Percentiles rank a stretch among this genome's conserved stretches.
Conservation (phyloP, 2,797 vertebrate species). For the Glyptemys insculpta region DNA sequence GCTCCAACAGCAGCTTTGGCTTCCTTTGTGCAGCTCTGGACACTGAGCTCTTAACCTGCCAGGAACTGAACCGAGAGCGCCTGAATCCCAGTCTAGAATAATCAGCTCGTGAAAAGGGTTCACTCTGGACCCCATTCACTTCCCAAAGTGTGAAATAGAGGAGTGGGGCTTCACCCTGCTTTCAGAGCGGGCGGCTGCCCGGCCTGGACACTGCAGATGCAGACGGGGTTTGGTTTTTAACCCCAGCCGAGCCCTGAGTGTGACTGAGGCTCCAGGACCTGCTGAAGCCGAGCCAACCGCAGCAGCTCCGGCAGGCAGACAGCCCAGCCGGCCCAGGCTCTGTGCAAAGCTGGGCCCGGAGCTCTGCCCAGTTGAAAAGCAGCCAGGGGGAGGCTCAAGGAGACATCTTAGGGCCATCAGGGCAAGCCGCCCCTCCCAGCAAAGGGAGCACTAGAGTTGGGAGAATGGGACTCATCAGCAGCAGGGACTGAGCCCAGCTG, state of each 20-base stretch:
- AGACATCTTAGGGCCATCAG: background rate
- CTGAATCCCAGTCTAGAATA: background rate
- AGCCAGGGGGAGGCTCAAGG: background rate
- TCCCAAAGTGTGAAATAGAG: background rate
- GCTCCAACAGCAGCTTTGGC: background rate
- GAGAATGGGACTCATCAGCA: accelerated
- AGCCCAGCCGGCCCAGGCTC: background rate
- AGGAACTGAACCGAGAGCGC: background rate
- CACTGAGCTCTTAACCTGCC: background rate
- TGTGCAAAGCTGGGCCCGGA: background rate
- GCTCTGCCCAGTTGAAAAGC: accelerated
- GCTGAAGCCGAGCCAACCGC: accelerated
- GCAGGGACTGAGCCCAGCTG: background rate
- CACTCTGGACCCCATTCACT: background rate
- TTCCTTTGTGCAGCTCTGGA: background rate
- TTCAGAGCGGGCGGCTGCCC: background rate
- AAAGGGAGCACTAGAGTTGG: background rate
- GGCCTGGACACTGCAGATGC: background rate
- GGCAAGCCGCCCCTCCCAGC: accelerated
- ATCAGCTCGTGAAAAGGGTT: background rate
- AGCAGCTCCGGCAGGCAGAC: background rate
- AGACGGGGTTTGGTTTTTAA: background rate
- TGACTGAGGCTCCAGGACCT: background rate
- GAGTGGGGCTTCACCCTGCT: background rate
- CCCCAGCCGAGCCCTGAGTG: accelerated